phyloP scores from a whole-genome alignment of 92 coral and sea anemone species.

The Diadumene lineata region DNA sequence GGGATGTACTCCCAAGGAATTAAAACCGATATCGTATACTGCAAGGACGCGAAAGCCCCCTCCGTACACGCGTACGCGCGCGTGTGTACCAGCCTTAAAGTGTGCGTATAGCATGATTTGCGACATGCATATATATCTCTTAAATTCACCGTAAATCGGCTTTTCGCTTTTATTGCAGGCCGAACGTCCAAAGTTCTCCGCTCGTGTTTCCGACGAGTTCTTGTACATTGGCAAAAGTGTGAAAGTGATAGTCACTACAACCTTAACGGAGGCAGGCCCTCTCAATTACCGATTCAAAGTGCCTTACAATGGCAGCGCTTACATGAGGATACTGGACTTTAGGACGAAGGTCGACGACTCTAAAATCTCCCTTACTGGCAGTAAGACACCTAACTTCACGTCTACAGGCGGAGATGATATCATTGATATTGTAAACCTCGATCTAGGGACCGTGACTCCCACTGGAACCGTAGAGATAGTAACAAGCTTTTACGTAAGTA shows the following conservation, averaged over 20 bases:
- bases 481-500: slow-evolving; percentile 15
- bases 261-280: slow-evolving; percentile 14
- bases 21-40: too few relatives aligned
- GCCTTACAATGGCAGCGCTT: slow-evolving; percentile 15
- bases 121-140: too few relatives aligned
- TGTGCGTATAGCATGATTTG: too few relatives aligned
- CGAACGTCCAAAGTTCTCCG: slow-evolving; percentile 15
- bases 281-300: slow-evolving; percentile 11
- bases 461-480: slow-evolving; percentile 2
- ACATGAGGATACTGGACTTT: slow-evolving; percentile 14
- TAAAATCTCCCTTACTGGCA: slow-evolving; percentile 13
- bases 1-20: too few relatives aligned
- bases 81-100: too few relatives aligned
- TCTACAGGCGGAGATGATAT: slow-evolving; percentile 4
- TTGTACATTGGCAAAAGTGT: slow-evolving; percentile 8
- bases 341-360: neutral
- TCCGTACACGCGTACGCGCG: too few relatives aligned
- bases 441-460: slow-evolving; percentile 26
- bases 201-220: slow-evolving; percentile 15
- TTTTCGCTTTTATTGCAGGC: slow-evolving; percentile 11
- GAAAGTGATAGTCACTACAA: slow-evolving; percentile 12
- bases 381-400: slow-evolving; percentile 9
- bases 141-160: too few relatives aligned
- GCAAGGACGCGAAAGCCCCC: too few relatives aligned
- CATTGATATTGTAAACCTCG: slow-evolving; percentile 7